Percentiles rank a stretch among this genome's conserved stretches.
phyloP scores from a whole-genome alignment of 2,113 vertebrate genomes.

The Mus pahari region DNA sequence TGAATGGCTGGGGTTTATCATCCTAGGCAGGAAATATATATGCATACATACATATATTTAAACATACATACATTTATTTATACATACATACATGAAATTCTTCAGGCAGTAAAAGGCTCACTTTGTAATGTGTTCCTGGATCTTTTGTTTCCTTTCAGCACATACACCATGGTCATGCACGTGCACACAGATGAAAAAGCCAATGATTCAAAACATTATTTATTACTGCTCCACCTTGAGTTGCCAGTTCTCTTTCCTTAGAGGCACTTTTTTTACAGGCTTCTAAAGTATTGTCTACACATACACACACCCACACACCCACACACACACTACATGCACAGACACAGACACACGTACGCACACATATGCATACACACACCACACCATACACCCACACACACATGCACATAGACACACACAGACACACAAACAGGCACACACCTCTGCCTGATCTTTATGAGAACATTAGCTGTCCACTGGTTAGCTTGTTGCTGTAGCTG shows the following conservation, averaged over 20 bases:
- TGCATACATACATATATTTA: not conserved
- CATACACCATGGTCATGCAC: not conserved
- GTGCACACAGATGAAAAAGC: too few relatives aligned
- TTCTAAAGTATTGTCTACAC: slow-evolving; percentile 8
- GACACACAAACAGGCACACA: not conserved
- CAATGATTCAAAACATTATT: not conserved
- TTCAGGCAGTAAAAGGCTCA: not conserved
- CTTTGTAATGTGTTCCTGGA: not conserved
- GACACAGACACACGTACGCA: not conserved
- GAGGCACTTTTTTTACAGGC: not conserved
- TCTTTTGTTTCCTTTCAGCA: slow-evolving; percentile 6
- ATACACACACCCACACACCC: not conserved
- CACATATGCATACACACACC: not conserved
- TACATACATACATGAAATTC: not conserved
- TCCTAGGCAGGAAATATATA: not conserved
- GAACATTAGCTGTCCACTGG: not conserved
- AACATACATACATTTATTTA: not conserved
- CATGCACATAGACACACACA: not conserved
- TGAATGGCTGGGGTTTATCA: not conserved
- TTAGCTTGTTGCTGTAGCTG: slow-evolving; percentile 34
- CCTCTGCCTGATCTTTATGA: not conserved
- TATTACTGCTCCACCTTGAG: not conserved
- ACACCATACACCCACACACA: not conserved
- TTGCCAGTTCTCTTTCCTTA: not conserved
- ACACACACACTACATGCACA: not conserved